Evolutionary conservation across 2,113 vertebrate genomes (phyloP).

Genomic region (Oryzias celebensis): DNA sequence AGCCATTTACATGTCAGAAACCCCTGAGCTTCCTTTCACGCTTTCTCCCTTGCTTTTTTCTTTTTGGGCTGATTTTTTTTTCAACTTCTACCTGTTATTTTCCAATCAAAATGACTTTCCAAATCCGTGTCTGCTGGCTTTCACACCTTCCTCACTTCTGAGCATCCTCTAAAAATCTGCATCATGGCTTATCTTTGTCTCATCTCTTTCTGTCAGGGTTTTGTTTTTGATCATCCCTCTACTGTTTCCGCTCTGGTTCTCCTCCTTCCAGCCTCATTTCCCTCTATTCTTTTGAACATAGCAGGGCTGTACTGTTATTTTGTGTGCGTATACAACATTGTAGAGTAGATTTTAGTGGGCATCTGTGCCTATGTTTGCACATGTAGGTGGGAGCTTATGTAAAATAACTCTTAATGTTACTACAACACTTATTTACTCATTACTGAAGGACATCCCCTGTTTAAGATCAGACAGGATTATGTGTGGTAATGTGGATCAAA

Average conservation of each 20-base stretch:
- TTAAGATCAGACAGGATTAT: constrained; percentile 23
- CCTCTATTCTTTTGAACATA: constrained; percentile 29
- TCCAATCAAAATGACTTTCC: constrained; percentile 31
- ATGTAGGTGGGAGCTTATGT: constrained; percentile 16
- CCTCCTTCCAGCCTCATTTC: constrained; percentile 63
- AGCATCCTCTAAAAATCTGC: constrained; percentile 47
- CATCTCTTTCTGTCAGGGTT: constrained; percentile 66
- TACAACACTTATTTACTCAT: background rate
- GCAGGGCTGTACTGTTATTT: background rate
- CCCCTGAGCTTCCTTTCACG: constrained; percentile 1
- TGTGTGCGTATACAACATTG: constrained; percentile 16
- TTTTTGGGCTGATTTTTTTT: constrained; percentile 18
- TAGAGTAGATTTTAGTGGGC: constrained; percentile 22
- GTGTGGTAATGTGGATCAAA: background rate
- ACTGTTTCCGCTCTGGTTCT: constrained; percentile 64
- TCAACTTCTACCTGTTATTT: constrained; percentile 38
- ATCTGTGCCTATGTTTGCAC: constrained; percentile 1
- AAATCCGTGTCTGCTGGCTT: constrained; percentile 53
- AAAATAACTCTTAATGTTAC: background rate
- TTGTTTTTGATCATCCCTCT: constrained; percentile 72
- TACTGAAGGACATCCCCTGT: constrained; percentile 22
- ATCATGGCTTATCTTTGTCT: constrained; percentile 67
- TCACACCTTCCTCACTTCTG: constrained; percentile 39
- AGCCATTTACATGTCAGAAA: constrained; percentile 27
- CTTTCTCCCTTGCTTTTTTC: constrained; percentile 6